These are phyloP conservation scores for Caenorhabditis sulstoni DNA, from an alignment of 2,888 invertebrate species.

Conservation along the genomic window DNA sequence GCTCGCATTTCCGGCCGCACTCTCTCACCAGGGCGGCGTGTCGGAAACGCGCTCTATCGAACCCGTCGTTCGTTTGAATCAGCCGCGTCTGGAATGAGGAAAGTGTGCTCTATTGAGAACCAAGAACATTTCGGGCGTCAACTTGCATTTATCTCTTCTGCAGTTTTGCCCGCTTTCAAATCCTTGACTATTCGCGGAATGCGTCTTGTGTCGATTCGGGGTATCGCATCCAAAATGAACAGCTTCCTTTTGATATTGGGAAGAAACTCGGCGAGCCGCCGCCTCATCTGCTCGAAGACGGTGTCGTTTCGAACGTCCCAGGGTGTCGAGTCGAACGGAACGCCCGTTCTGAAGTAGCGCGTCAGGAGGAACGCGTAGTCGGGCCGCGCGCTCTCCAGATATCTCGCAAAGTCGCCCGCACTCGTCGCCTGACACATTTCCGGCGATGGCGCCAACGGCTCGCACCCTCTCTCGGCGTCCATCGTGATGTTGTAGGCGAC, in stretches of 20 bases:
- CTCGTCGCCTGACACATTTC: conserved; percentile 8
- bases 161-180: conserved; percentile 20
- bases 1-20: conserved; percentile 31
- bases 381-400: conserved; percentile 28
- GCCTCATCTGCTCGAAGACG: conserved; percentile 29
- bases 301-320: conserved; percentile 19
- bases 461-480: conserved; percentile 39
- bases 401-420: conserved; percentile 16
- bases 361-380: conserved; percentile 46
- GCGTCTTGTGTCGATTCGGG: conserved; percentile 11
- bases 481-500: conserved; percentile 26
- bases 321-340: conserved; percentile 9
- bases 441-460: conserved; percentile 22
- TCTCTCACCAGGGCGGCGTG: conserved; percentile 27
- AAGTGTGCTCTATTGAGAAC: not conserved
- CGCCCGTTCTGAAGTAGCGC: not conserved
- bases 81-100: conserved; percentile 19
- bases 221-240: conserved; percentile 43
- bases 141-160: conserved; percentile 34
- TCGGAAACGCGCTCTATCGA: conserved; percentile 38
- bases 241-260: conserved; percentile 49
- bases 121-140: too few relatives aligned
- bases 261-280: conserved; percentile 33
- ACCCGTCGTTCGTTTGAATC: conserved; percentile 10
- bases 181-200: conserved; percentile 12